Conservation (phyloP, 2,888 invertebrate species). For the Caenorhabditis becei region DNA sequence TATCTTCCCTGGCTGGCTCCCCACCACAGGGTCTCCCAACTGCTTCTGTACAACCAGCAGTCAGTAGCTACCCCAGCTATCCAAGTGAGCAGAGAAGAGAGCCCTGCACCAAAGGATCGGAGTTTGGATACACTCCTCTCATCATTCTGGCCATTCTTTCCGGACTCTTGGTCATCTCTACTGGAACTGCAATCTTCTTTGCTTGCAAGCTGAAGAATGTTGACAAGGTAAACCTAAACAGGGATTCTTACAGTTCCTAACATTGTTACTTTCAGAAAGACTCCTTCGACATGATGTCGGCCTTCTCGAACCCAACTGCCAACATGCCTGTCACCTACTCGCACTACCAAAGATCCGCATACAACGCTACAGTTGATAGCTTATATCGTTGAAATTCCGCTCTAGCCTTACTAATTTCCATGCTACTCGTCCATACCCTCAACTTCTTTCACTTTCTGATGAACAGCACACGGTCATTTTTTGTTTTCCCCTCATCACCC, state of each 20-base stretch:
- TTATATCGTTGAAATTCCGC: conserved; percentile 43
- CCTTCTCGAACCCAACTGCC: conserved; percentile 52
- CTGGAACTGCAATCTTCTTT: conserved; percentile 43
- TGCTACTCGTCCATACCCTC: conserved; percentile 29
- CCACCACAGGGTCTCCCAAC: neutral
- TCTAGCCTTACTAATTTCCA: conserved; percentile 3
- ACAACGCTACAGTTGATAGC: conserved; percentile 45
- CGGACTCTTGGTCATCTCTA: conserved; percentile 26
- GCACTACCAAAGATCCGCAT: conserved; percentile 48
- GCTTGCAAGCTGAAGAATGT: conserved; percentile 49
- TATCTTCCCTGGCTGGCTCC: conserved; percentile 7
- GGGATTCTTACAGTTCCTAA: neutral
- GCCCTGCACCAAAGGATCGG: conserved; percentile 18
- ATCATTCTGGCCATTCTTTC: conserved; percentile 34
- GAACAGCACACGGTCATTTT: conserved; percentile 53
- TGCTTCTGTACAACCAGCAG: neutral
- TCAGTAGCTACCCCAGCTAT: neutral
- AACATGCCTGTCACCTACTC: conserved; percentile 53
- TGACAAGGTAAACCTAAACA: conserved; percentile 25
- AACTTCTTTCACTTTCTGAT: conserved; percentile 45
- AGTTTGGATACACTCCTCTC: conserved; percentile 19
- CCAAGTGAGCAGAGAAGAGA: conserved; percentile 31
- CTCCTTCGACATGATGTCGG: conserved; percentile 61
- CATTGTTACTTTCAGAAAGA: conserved; percentile 38
- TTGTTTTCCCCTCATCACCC: conserved; percentile 24